Evolutionary conservation across 2,888 invertebrate species (phyloP).

Genomic region (Philereme vetulata): DNA sequence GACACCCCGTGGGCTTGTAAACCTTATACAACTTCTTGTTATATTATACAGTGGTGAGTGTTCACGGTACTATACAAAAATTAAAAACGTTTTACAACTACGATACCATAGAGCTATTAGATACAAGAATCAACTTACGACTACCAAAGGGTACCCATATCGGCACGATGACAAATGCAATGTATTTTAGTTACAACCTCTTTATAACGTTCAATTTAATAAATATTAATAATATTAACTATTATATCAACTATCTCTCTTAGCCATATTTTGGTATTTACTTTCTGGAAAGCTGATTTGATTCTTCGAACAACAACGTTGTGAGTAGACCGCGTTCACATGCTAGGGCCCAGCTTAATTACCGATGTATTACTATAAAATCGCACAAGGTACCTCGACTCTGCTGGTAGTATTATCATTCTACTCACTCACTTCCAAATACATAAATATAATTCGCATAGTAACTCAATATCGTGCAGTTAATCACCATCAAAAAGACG

Average conservation of each 20-base stretch:
- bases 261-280: constrained; percentile 39
- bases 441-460: constrained; percentile 22
- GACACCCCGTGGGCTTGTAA: constrained; percentile 62
- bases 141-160: constrained; percentile 66
- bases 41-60: constrained; percentile 73
- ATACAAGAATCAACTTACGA: constrained; percentile 79
- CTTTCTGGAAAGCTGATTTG: constrained; percentile 19
- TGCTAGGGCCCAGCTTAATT: constrained; percentile 14
- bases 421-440: constrained; percentile 22
- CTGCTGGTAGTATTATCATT: constrained; percentile 14
- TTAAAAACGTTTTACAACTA: constrained; percentile 82
- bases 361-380: constrained; percentile 20
- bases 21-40: constrained; percentile 68
- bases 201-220: constrained; percentile 73
- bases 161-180: constrained; percentile 62
- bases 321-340: constrained; percentile 5
- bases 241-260: constrained; percentile 68
- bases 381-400: constrained; percentile 26
- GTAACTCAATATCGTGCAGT: constrained; percentile 16
- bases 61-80: constrained; percentile 81
- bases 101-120: constrained; percentile 77
- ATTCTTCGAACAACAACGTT: constrained; percentile 5
- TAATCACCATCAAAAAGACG: constrained; percentile 12
- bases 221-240: constrained; percentile 72
- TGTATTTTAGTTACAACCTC: constrained; percentile 80